These are phyloP conservation scores for Cryptocheilus praepositus DNA, from an alignment of 2,888 invertebrate species.

Conservation along the genomic window DNA sequence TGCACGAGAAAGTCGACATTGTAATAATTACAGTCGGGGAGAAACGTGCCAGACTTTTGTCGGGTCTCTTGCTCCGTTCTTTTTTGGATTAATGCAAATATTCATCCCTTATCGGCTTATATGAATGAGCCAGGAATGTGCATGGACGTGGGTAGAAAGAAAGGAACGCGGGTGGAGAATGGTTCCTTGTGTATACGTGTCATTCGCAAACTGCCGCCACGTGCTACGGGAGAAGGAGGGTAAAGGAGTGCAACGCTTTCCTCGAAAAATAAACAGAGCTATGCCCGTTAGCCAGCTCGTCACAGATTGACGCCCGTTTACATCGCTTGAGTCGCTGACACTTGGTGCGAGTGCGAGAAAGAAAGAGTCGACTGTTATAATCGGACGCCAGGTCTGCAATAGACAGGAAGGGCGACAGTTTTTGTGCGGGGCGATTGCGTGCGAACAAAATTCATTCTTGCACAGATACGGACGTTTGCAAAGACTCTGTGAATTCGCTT, in stretches of 20 bases:
- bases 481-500: no score
- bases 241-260: constrained; percentile 14
- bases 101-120: neutral
- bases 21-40: no score
- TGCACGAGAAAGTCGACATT: no score
- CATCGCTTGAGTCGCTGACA: constrained; percentile 17
- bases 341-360: neutral
- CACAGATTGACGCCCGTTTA: constrained; percentile 48
- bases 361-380: neutral
- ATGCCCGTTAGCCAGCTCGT: constrained; percentile 18
- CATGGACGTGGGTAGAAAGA: neutral
- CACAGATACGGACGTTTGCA: no score
- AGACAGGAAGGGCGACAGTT: no score
- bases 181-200: constrained; percentile 39
- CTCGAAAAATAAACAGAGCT: constrained; percentile 37
- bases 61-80: neutral
- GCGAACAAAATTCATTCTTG: no score
- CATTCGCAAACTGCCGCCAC: constrained; percentile 31
- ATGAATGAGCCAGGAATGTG: neutral
- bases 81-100: neutral
- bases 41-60: no score
- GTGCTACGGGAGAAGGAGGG: constrained; percentile 21
- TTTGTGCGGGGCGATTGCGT: no score
- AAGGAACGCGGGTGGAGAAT: neutral
- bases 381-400: no score